These are phyloP conservation scores for Vidua chalybeata DNA, from an alignment of 2,113 vertebrate species.

Conservation along the genomic window DNA sequence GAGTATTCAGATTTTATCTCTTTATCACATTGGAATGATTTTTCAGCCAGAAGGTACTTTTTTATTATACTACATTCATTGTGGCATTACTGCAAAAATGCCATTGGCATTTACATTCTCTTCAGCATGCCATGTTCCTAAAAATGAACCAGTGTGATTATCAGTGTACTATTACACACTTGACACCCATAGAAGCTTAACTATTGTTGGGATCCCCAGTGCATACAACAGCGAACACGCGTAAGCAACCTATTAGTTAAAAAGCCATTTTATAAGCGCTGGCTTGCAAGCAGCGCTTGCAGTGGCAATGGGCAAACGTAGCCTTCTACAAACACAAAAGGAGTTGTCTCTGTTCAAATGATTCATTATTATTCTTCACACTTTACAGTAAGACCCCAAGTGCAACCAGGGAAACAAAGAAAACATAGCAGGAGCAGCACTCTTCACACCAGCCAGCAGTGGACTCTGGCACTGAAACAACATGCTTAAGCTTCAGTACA, in stretches of 20 bases:
- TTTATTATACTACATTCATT: not conserved
- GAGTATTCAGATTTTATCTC: not conserved
- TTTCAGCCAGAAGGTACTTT: not conserved
- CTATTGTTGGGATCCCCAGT: not conserved
- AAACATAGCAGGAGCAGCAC: not conserved
- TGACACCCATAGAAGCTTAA: not conserved
- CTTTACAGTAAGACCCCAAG: not conserved
- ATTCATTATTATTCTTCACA: not conserved
- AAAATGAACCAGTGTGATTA: not conserved
- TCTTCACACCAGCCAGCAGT: not conserved
- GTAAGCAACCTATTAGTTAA: not conserved
- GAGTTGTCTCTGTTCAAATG: not conserved
- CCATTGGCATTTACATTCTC: not conserved
- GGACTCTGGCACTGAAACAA: not conserved
- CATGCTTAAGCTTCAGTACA: not conserved
- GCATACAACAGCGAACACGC: rapidly evolving
- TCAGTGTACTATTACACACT: not conserved
- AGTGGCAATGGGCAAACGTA: not conserved
- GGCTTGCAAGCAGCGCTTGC: not conserved
- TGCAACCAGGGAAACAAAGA: not conserved
- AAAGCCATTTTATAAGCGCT: not conserved
- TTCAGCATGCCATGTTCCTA: not conserved
- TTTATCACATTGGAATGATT: not conserved
- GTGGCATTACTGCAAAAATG: not conserved
- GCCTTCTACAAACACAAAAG: not conserved